phyloP scores from a whole-genome alignment of 53 echinoderm and acorn worm genomes.

The Temnopleurus reevesii region DNA sequence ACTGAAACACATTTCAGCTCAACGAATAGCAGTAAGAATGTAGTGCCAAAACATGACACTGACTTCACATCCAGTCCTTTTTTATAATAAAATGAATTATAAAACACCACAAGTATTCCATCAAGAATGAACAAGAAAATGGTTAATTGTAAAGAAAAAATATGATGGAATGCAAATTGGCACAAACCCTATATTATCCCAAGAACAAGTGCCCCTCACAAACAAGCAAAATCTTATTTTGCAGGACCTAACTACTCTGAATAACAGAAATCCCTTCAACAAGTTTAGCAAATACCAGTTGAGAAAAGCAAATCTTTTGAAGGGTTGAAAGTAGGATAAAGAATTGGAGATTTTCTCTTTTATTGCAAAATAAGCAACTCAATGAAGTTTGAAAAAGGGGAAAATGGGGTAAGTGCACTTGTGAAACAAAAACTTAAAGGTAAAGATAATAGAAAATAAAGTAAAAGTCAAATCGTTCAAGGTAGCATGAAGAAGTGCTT shows the following conservation, averaged over 20 bases:
- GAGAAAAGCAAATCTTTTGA: neutral
- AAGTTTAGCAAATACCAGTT: neutral
- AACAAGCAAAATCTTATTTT: neutral
- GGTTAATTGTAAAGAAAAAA: neutral
- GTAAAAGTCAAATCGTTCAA: neutral
- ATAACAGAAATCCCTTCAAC: neutral
- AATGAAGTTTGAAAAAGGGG: neutral
- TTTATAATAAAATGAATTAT: no score
- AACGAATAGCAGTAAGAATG: no score
- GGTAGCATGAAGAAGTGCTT: constrained; percentile 4
- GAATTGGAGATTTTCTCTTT: neutral
- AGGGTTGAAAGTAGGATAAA: neutral
- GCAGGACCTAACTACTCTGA: neutral
- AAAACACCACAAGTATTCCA: no score
- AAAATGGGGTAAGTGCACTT: neutral
- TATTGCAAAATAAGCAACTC: neutral
- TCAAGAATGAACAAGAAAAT: no score
- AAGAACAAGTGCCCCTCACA: neutral
- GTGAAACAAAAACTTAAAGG: neutral
- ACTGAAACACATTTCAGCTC: no score
- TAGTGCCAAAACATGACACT: no score
- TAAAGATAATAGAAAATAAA: neutral
- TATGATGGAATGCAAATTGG: neutral
- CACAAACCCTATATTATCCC: neutral
- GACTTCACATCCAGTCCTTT: no score